Percentiles rank a stretch among this genome's conserved stretches.
These are phyloP conservation scores for Pitta sordida DNA, from an alignment of 2,113 vertebrate species.

Conservation along the genomic window DNA sequence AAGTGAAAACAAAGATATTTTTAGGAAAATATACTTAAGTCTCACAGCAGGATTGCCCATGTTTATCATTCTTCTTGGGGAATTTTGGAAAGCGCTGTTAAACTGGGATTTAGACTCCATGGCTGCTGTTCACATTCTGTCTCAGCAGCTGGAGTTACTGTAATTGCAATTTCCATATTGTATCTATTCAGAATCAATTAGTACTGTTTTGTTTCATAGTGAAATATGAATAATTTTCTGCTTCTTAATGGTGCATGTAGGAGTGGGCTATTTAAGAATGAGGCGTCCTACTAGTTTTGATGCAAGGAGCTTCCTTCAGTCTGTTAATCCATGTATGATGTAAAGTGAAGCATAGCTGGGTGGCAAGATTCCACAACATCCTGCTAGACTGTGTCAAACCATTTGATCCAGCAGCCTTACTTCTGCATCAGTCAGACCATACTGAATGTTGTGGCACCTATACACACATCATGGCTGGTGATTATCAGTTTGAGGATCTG, in stretches of 20 bases:
- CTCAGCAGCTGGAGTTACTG: not conserved
- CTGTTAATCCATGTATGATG: fast-evolving
- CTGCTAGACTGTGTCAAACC: not conserved
- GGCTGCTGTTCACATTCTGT: not conserved
- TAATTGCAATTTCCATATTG: not conserved
- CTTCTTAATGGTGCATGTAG: not conserved
- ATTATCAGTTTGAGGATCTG: fast-evolving
- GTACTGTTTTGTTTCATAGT: not conserved
- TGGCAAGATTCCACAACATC: fast-evolving
- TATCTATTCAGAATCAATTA: not conserved
- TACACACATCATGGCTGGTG: fast-evolving
- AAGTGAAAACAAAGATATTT: not conserved
- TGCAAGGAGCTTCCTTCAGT: not conserved
- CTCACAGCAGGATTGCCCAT: not conserved
- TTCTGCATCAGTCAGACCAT: not conserved
- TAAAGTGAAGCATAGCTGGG: not conserved
- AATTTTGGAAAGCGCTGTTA: not conserved
- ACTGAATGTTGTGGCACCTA: not conserved
- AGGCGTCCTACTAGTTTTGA: not conserved
- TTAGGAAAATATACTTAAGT: not conserved
- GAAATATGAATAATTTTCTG: not conserved
- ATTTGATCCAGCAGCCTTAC: not conserved
- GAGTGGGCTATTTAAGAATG: not conserved
- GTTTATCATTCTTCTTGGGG: not conserved
- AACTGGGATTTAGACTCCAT: not conserved